Conservation (phyloP, 2,113 vertebrate species). For the Burhinus bistriatus region DNA sequence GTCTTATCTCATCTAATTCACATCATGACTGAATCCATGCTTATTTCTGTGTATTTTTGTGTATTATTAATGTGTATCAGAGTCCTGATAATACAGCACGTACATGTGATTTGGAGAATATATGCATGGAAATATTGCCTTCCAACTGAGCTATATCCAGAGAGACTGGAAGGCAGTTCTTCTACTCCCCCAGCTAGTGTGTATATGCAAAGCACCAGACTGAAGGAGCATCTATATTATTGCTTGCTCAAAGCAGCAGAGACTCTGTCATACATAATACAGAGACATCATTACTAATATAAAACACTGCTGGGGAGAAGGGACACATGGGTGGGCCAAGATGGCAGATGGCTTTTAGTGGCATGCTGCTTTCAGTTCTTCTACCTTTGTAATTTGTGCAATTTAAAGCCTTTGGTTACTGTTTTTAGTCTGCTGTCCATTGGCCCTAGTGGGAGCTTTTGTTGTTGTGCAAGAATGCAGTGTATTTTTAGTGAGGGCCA, state of each 20-base stretch:
- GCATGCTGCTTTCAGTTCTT: slow-evolving; percentile 68
- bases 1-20: background rate
- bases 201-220: slow-evolving; percentile 10
- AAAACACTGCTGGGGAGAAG: slow-evolving; percentile 64
- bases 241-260: slow-evolving; percentile 45
- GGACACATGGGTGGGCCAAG: slow-evolving; percentile 69
- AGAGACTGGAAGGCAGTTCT: slow-evolving; percentile 12
- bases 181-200: background rate
- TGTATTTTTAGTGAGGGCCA: slow-evolving; percentile 72
- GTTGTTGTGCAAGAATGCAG: slow-evolving; percentile 68
- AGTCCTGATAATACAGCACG: background rate
- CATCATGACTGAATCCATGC: background rate
- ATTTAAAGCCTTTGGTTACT: slow-evolving; percentile 71
- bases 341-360: slow-evolving; percentile 74
- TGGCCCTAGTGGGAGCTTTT: slow-evolving; percentile 64
- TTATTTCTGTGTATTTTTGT: background rate
- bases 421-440: slow-evolving; percentile 70
- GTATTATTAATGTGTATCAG: background rate
- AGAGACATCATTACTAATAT: slow-evolving; percentile 69
- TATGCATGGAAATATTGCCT: background rate
- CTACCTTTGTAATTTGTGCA: slow-evolving; percentile 66
- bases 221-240: slow-evolving; percentile 32
- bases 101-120: slow-evolving; percentile 21
- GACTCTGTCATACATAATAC: slow-evolving; percentile 41
- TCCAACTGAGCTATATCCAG: slow-evolving; percentile 3